Percentiles rank a stretch among this genome's conserved stretches.
phyloP scores from a whole-genome alignment of 2,797 vertebrate genomes.

The Peromyscus aztecus region DNA sequence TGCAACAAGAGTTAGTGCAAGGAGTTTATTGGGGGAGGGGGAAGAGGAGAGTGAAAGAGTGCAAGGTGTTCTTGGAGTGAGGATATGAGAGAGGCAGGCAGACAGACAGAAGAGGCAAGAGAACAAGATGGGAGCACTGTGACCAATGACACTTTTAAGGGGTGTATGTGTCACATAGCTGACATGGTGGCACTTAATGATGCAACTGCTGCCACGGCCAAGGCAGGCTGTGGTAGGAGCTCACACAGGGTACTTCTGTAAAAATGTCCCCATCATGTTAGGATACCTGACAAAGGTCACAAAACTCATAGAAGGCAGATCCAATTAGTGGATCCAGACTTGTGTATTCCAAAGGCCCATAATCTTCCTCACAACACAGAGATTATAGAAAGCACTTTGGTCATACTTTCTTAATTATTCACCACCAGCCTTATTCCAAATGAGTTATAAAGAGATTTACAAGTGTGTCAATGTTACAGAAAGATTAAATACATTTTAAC shows the following conservation, averaged over 20 bases:
- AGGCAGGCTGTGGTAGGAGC: background rate
- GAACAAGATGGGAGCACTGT: background rate
- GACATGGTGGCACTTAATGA: background rate
- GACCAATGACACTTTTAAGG: background rate
- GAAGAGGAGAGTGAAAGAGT: background rate
- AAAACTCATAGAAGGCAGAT: background rate
- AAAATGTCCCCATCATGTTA: background rate
- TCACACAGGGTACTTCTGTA: background rate
- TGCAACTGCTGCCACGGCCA: background rate
- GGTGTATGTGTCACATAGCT: fast-evolving
- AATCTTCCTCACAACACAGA: background rate
- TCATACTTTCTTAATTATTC: slow-evolving; percentile 11
- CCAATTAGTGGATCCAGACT: background rate
- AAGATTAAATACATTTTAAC: background rate
- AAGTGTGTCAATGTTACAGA: background rate
- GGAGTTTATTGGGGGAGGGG: background rate
- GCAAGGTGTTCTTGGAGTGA: background rate
- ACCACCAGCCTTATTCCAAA: background rate
- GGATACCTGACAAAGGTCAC: background rate
- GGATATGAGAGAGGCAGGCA: background rate
- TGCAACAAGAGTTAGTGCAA: background rate
- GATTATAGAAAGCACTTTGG: background rate
- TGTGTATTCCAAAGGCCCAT: background rate
- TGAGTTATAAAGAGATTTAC: background rate
- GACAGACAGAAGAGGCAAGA: background rate